phyloP scores from a whole-genome alignment of 2,113 vertebrate species.

The Chaetodon trifascialis region DNA sequence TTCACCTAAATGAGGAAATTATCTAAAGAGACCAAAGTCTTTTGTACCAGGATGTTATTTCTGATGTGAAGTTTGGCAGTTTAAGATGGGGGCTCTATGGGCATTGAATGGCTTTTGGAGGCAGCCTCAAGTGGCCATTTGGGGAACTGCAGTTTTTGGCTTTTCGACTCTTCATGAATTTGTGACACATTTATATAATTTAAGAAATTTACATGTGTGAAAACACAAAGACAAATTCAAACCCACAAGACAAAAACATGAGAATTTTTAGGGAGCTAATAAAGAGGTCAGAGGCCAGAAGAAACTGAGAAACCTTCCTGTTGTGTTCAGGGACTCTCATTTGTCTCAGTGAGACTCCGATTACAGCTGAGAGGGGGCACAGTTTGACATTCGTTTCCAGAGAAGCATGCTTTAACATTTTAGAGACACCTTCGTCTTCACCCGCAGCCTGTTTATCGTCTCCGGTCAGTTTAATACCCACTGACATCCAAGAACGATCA shows the following conservation, averaged over 20 bases:
- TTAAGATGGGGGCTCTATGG: too few species aligned
- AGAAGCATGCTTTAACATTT: too few species aligned
- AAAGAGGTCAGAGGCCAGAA: background rate
- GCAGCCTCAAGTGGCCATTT: too few species aligned
- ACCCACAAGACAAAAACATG: background rate
- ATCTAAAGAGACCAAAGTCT: too few species aligned
- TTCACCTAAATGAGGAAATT: too few species aligned
- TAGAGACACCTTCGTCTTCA: constrained; percentile 1
- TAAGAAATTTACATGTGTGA: background rate
- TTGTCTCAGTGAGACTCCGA: background rate
- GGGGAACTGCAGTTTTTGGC: too few species aligned
- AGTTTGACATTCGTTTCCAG: background rate
- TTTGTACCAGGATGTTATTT: too few species aligned
- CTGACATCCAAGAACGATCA: constrained; percentile 24
- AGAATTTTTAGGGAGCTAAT: background rate
- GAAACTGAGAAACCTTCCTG: background rate
- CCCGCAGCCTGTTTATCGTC: constrained; percentile 16
- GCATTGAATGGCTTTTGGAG: too few species aligned
- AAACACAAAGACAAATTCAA: background rate
- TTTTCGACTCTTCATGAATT: background rate
- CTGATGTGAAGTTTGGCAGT: too few species aligned
- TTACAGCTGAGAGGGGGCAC: background rate
- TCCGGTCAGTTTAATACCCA: constrained; percentile 19
- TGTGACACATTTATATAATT: background rate
- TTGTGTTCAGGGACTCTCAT: background rate